Percentiles rank a stretch among this genome's conserved stretches.
Evolutionary conservation across 2,797 vertebrate genomes (phyloP).

Genomic region (Pipistrellus pipistrellus): DNA sequence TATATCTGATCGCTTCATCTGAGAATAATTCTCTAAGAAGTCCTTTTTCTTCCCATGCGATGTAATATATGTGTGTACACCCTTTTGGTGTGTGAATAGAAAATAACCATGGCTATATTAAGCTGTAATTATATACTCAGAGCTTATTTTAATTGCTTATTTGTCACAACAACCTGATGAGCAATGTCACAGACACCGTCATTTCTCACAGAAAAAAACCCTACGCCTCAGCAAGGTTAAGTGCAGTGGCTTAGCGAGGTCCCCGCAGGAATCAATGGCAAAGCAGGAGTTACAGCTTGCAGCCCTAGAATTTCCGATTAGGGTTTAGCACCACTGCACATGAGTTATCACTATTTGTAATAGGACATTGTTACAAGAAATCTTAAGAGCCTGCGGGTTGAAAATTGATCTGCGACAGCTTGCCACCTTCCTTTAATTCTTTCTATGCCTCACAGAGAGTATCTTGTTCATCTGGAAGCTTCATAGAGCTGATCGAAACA

Average conservation of each 20-base stretch:
- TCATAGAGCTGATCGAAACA: neutral
- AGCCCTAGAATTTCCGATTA: neutral
- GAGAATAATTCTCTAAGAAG: neutral
- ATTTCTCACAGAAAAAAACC: constrained; percentile 42
- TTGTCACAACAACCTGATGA: constrained; percentile 57
- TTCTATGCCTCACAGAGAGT: neutral
- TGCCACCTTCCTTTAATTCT: constrained; percentile 32
- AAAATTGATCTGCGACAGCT: constrained; percentile 56
- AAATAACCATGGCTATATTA: constrained; percentile 25
- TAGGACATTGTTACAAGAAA: constrained; percentile 37
- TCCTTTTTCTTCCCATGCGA: neutral
- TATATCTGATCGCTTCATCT: neutral
- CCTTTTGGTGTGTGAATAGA: neutral
- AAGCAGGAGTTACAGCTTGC: neutral
- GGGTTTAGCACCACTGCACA: neutral
- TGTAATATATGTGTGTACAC: neutral
- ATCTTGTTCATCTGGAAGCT: neutral
- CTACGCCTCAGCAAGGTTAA: constrained; percentile 45
- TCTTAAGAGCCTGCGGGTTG: neutral
- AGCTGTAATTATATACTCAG: constrained; percentile 21
- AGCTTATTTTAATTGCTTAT: constrained; percentile 45
- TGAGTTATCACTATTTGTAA: neutral
- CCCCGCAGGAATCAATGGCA: neutral
- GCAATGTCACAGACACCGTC: neutral
- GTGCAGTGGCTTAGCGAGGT: neutral